Conservation (phyloP, 2,888 invertebrate genomes). For the Gymnosoma rotundatum region DNA sequence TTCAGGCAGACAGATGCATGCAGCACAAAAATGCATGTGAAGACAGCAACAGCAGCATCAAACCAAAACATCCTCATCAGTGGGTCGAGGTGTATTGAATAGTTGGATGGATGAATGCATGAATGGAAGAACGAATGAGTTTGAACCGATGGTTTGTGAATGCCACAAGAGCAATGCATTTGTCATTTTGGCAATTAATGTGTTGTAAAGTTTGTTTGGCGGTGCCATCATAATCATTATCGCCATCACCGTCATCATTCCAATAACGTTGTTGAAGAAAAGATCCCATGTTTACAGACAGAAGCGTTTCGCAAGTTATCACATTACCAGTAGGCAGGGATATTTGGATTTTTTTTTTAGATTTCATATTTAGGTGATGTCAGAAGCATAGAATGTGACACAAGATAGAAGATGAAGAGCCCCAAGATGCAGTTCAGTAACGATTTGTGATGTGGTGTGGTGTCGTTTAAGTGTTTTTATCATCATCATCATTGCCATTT, state of each 20-base stretch:
- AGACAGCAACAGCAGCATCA: slow-evolving; percentile 41
- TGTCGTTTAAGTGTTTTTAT: slow-evolving; percentile 34
- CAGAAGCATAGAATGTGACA: background rate
- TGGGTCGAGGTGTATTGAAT: slow-evolving; percentile 46
- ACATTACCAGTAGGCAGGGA: slow-evolving; percentile 60
- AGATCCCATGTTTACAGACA: slow-evolving; percentile 56
- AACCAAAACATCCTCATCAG: slow-evolving; percentile 23
- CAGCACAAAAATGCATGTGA: slow-evolving; percentile 42
- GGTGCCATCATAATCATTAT: slow-evolving; percentile 39
- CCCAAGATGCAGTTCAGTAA: slow-evolving; percentile 54
- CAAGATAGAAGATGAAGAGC: slow-evolving; percentile 32
- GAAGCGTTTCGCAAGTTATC: slow-evolving; percentile 68
- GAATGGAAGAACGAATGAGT: slow-evolving; percentile 27
- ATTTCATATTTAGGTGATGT: slow-evolving; percentile 2
- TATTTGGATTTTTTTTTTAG: slow-evolving; percentile 31
- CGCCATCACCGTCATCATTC: slow-evolving; percentile 36
- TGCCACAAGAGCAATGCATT: slow-evolving; percentile 64
- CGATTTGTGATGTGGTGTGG: slow-evolving; percentile 40
- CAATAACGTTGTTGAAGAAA: slow-evolving; percentile 28
- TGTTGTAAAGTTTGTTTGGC: slow-evolving; percentile 50
- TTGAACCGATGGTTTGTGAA: slow-evolving; percentile 56
- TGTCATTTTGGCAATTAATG: slow-evolving; percentile 69
- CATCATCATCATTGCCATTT: slow-evolving; percentile 19
- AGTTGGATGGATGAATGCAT: slow-evolving; percentile 42
- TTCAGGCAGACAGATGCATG: slow-evolving; percentile 15